Evolutionary conservation across 2,113 vertebrate species (phyloP).

Genomic region (Melanocharis versteri): DNA sequence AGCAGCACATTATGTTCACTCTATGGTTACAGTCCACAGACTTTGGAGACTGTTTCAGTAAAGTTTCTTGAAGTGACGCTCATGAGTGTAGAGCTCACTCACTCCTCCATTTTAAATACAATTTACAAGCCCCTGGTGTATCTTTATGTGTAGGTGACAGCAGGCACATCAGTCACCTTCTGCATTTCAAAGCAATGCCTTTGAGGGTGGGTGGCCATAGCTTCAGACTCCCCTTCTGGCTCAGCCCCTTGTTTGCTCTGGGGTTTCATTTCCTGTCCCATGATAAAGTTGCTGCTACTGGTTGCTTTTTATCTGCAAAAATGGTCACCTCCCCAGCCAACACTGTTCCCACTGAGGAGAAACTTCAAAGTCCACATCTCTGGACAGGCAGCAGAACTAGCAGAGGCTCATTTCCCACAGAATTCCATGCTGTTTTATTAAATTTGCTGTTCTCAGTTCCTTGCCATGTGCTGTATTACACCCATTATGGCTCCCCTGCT

Average conservation of each 20-base stretch:
- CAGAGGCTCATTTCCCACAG: neutral
- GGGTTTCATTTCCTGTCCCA: neutral
- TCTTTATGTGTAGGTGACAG: neutral
- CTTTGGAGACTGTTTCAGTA: neutral
- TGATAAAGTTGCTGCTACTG: neutral
- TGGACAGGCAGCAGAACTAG: neutral
- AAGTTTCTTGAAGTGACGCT: neutral
- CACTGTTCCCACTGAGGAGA: neutral
- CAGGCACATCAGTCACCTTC: neutral
- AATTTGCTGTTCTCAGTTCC: neutral
- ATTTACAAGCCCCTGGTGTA: neutral
- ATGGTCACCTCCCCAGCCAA: neutral
- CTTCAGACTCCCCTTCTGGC: neutral
- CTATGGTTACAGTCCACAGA: neutral
- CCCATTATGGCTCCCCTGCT: neutral
- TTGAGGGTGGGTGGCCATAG: neutral
- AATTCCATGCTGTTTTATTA: neutral
- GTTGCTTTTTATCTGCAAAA: neutral
- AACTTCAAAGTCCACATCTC: neutral
- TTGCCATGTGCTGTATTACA: neutral
- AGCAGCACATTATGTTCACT: neutral
- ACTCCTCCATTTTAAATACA: neutral
- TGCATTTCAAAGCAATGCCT: neutral
- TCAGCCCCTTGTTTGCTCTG: neutral
- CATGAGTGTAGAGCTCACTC: neutral